These are phyloP conservation scores for Silurus glanis DNA, from an alignment of 2,113 vertebrate species.

Conservation along the genomic window DNA sequence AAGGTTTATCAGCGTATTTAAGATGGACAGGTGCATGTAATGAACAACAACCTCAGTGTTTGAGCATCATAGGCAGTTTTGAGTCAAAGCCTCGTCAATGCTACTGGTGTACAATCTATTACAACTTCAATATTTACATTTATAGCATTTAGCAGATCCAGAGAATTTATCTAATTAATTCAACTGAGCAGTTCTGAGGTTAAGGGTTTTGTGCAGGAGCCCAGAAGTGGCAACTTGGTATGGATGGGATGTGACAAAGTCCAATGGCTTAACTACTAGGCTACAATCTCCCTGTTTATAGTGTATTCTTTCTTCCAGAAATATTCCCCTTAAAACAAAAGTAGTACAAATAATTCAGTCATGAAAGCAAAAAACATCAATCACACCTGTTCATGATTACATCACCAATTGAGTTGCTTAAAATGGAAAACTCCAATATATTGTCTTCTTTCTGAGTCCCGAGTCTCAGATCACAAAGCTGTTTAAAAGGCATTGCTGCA, in stretches of 20 bases:
- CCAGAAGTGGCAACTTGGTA: too few species aligned
- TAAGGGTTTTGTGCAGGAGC: too few species aligned
- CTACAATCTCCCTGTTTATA: neutral
- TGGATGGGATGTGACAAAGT: too few species aligned
- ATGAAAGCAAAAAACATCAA: neutral
- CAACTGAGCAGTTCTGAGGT: too few species aligned
- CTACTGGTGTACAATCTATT: neutral
- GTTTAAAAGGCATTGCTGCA: conserved; percentile 4
- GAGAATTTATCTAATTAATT: too few species aligned
- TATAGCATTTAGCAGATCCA: too few species aligned
- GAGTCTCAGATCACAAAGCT: neutral
- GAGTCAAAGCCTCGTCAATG: neutral
- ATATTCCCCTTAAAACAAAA: neutral
- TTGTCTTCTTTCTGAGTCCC: neutral
- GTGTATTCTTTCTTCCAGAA: neutral
- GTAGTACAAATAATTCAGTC: neutral
- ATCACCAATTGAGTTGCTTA: neutral
- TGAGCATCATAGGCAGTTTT: neutral
- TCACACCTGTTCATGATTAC: neutral
- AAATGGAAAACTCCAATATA: neutral
- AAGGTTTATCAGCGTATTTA: neutral
- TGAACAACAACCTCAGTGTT: neutral
- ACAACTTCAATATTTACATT: too few species aligned
- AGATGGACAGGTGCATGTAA: neutral
- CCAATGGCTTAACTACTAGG: too few species aligned